phyloP scores from a whole-genome alignment of 2,113 vertebrate species.

The Physeter macrocephalus region DNA sequence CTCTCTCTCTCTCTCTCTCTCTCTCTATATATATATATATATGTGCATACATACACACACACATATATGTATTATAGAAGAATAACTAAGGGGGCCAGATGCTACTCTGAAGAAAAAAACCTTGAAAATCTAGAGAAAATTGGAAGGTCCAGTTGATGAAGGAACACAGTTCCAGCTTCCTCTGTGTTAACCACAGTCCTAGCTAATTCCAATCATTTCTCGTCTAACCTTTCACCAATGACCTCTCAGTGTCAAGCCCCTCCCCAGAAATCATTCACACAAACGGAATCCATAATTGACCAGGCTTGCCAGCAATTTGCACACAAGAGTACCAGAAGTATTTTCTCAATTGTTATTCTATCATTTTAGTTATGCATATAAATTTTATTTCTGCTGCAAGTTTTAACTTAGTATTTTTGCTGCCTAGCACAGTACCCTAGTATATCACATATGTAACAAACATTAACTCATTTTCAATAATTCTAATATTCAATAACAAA shows the following conservation, averaged over 20 bases:
- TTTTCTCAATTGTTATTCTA: not conserved
- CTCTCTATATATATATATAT: accelerated
- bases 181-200: not conserved
- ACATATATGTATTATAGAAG: not conserved
- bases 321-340: not conserved
- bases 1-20: not conserved
- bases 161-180: not conserved
- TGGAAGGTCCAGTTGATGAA: not conserved
- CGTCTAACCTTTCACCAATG: not conserved
- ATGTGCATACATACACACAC: not conserved
- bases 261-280: accelerated
- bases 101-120: not conserved
- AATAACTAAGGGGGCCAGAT: not conserved
- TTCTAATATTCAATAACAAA: not conserved
- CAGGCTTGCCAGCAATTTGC: not conserved
- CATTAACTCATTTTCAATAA: not conserved
- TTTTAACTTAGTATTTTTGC: not conserved
- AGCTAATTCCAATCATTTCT: not conserved
- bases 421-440: not conserved
- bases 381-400: not conserved
- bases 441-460: not conserved
- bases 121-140: not conserved
- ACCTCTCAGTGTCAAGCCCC: not conserved
- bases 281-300: not conserved
- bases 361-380: not conserved